Base-by-base conservation (phyloP, 2,113 vertebrate genomes). In the Burhinus bistriatus region DNA sequence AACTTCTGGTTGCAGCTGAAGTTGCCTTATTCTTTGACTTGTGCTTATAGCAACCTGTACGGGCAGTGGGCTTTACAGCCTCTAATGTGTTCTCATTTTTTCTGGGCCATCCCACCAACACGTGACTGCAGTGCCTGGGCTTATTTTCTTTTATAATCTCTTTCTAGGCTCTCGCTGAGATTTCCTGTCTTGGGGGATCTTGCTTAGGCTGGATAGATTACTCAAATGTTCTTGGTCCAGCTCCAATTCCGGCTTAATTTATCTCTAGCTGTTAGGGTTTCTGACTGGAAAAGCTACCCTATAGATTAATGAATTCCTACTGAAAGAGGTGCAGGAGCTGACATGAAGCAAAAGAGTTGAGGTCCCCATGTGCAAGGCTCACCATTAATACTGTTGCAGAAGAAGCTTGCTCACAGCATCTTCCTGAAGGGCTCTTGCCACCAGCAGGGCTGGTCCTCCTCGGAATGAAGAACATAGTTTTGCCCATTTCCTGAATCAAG, bases 181-280 rank as follows among this genome's bases (percentile, higher is more conserved):
- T 95, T 89, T 93, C 11, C 55, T 45, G 64, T 86, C 89, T 93
- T 82, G 44, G 16, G 65, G 61, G n/a, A 95, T 68, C 88, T 94
- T 84, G 25, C 69, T 82, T 79, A 76, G 79, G 61, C 73, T 91
- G 77, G 51, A 81, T 81, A 51, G 55, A 94, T 95, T 95, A 83
- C 72, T 84, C 38, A 64, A 81, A 66, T 83, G 13, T 81, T 89
- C 83, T 93, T 95, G 86, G 86, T 92, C 58, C 64, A 32, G n/a
- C 40, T 94, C 86, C 93, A 96, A n/a, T 87, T 92, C 42, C 0
- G 0, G 64, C 87, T 96, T 86, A 86, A 81, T 92, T 88, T 90
- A 64, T 95, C 83, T 86, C 72, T 66, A 49, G 30, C 58, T 62
- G 25, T 90, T 90, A 45, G 45, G 30, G 72, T 77, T 92, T 96